These are phyloP conservation scores for Zeugodacus cucurbitae DNA, from an alignment of 1,140 invertebrate genomes.

Conservation along the genomic window DNA sequence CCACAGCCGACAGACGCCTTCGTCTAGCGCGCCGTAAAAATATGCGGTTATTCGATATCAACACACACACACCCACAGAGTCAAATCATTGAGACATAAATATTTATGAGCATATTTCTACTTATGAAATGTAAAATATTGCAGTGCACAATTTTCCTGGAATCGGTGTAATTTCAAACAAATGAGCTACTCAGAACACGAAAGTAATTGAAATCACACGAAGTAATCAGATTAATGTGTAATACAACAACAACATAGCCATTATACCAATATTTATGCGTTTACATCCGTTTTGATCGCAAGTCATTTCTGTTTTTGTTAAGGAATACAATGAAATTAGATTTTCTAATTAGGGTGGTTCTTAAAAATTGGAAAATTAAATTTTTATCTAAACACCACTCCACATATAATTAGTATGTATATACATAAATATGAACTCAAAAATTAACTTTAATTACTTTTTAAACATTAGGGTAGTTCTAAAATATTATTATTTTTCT, in stretches of 20 bases:
- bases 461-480: too few species aligned
- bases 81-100: neutral
- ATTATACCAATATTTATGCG: too few species aligned
- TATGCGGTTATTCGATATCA: neutral
- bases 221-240: neutral
- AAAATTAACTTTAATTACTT: too few species aligned
- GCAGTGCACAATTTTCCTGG: neutral
- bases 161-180: neutral
- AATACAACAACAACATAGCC: neutral
- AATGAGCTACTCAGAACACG: neutral
- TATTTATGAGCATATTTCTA: neutral
- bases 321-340: too few species aligned
- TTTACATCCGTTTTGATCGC: too few species aligned
- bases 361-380: too few species aligned
- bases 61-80: neutral
- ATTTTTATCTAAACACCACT: too few species aligned
- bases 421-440: too few species aligned
- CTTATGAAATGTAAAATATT: neutral
- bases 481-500: too few species aligned
- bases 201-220: neutral
- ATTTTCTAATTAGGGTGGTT: too few species aligned
- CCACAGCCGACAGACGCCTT: slow-evolving; percentile 15
- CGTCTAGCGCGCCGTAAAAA: neutral
- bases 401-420: too few species aligned
- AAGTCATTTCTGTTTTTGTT: too few species aligned